Evolutionary conservation across 1,140 invertebrate species (phyloP), one percentile per base, ranked within the genome.

Genomic region (Octopus bimaculoides): DNA sequence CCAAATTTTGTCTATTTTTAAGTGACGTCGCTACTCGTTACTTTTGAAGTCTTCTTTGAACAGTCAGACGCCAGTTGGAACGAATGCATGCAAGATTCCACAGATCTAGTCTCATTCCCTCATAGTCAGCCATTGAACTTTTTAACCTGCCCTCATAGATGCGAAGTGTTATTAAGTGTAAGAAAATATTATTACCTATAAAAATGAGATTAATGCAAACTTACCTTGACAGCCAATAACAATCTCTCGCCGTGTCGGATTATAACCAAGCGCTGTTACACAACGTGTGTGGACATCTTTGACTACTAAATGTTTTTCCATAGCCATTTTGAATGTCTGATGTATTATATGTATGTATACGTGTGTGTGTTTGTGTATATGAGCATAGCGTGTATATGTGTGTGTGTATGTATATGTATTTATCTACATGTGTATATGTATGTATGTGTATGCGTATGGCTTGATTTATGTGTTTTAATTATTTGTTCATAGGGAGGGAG

Each of bases 201-300:
- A 41, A 41, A 41, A 41, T 41, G 26, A 2, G 26, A 41, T 41
- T 41, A 41, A 41, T 1, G n/a, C 6, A 54, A 76, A 52, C 71
- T 12, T 85, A 89, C 89, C 89, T 88, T 90, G 89, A 83, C 84
- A 90, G 77, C 89, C 89, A n/a, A 89, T 84, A n/a, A 88, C 75
- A 66, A 90, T 88, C 84, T 90, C 89, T 41, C 88, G 81, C 52
- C 88, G 81, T 41, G 80, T 81, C 5, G 88, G 88, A 81, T 88
- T 88, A 79, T 86, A 90, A 10, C 89, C 89, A n/a, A 90, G 78
- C 0, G 89, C 87, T 52, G 89, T 90, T 54, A 90, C 87, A 1
- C 85, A 78, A 9, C 88, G 82, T 54, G 86, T 89, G 85, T 90
- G 89, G 10, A 86, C 88, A 55, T 90, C 89, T 54, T 85, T 83